Conservation (phyloP, 1,140 invertebrate genomes). For the Lordiphosa clarofinis region DNA sequence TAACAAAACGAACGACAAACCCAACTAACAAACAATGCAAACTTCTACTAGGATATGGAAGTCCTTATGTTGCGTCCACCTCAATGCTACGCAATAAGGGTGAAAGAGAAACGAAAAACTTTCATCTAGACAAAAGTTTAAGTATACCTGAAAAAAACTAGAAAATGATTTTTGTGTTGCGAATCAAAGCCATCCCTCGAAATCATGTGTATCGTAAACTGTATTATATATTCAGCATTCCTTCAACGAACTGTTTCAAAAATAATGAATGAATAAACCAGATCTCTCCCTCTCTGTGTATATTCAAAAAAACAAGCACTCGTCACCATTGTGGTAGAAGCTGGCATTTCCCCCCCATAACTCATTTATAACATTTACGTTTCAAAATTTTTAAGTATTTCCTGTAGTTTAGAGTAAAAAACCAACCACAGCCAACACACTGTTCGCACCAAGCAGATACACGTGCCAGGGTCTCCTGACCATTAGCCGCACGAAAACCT, state of each 20-base stretch:
- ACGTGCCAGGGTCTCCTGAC: slow-evolving; percentile 21
- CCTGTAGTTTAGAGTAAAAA: no score
- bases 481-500: slow-evolving; percentile 43
- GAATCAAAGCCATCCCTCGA: slow-evolving; percentile 35
- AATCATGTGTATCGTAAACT: slow-evolving; percentile 39
- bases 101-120: slow-evolving; percentile 79
- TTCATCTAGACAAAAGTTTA: slow-evolving; percentile 78
- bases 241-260: slow-evolving; percentile 8
- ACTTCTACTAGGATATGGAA: slow-evolving; percentile 77
- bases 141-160: slow-evolving; percentile 69
- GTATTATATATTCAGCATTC: slow-evolving; percentile 32
- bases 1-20: slow-evolving; percentile 28
- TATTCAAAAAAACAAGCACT: slow-evolving; percentile 2
- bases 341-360: not conserved
- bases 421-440: not conserved
- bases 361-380: not conserved
- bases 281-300: slow-evolving; percentile 16
- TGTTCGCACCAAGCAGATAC: slow-evolving; percentile 10
- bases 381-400: not conserved
- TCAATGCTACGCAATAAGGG: slow-evolving; percentile 77
- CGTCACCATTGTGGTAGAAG: no score
- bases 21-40: slow-evolving; percentile 38
- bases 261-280: slow-evolving; percentile 10
- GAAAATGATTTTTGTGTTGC: slow-evolving; percentile 60
- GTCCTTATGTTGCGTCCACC: slow-evolving; percentile 71